Evolutionary conservation across 2,888 invertebrate genomes (phyloP).

Genomic region (Lasius platythorax): DNA sequence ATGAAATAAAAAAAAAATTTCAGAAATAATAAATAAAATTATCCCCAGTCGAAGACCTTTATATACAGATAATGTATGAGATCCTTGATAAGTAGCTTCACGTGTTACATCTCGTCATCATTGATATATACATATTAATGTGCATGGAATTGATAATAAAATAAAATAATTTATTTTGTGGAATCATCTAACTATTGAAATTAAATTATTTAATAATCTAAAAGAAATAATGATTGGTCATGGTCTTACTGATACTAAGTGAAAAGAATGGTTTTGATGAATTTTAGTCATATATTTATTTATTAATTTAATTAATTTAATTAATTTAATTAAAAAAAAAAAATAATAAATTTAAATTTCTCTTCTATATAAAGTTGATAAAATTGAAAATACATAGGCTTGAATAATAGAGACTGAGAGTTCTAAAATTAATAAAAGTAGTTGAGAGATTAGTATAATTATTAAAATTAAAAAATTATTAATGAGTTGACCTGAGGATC

Average conservation of each 20-base stretch:
- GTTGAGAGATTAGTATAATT: too few relatives aligned
- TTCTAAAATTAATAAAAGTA: too few relatives aligned
- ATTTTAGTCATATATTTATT: constrained; percentile 74
- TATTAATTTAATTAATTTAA: too few relatives aligned
- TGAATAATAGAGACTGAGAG: too few relatives aligned
- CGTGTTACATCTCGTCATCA: constrained; percentile 86
- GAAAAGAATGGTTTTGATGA: not conserved
- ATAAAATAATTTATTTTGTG: constrained; percentile 84
- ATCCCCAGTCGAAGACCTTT: constrained; percentile 90
- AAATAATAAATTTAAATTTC: too few relatives aligned
- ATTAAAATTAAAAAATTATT: too few relatives aligned
- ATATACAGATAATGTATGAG: constrained; percentile 75
- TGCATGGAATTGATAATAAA: constrained; percentile 84
- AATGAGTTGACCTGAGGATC: constrained; percentile 66
- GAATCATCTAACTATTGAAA: not conserved
- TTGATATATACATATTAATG: constrained; percentile 86
- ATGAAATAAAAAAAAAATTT: constrained; percentile 86
- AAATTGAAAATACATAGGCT: constrained; percentile 83
- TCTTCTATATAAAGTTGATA: constrained; percentile 86
- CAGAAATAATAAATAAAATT: constrained; percentile 85
- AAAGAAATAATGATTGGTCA: not conserved
- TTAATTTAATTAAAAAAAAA: too few relatives aligned
- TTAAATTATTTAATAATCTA: not conserved
- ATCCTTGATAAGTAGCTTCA: constrained; percentile 88
- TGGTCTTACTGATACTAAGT: accelerated